These are phyloP conservation scores for Idris sp. DNA, from an alignment of 1,140 invertebrate genomes.

Conservation along the genomic window DNA sequence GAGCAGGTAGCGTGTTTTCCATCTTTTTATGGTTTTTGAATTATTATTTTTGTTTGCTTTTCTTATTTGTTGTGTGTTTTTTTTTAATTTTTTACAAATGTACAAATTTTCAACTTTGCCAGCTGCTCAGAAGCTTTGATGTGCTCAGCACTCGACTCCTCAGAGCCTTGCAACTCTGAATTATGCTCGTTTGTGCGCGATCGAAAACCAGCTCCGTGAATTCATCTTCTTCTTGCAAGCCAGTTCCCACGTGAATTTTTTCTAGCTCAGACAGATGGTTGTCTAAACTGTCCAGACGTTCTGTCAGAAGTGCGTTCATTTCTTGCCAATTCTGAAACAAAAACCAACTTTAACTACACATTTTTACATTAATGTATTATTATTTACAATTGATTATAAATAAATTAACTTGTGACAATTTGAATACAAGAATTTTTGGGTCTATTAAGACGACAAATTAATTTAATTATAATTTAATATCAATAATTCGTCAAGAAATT, in stretches of 20 bases:
- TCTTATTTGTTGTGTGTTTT: too few relatives aligned
- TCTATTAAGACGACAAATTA: too few relatives aligned
- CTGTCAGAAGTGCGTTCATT: conserved; percentile 65
- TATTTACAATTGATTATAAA: neutral
- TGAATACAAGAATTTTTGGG: too few relatives aligned
- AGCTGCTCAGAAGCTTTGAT: conserved; percentile 72
- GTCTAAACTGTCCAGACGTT: conserved; percentile 69
- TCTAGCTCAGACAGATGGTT: conserved; percentile 68
- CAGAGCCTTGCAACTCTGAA: conserved; percentile 70
- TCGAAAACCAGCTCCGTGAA: conserved; percentile 61
- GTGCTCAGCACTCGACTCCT: conserved; percentile 69
- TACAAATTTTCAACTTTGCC: conserved; percentile 74
- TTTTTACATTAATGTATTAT: conserved; percentile 1
- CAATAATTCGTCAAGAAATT: too few relatives aligned
- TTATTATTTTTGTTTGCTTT: too few relatives aligned
- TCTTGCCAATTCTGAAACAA: conserved; percentile 71
- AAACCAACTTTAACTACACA: neutral
- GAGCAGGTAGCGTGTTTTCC: conserved; percentile 64
- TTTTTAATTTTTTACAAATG: conserved; percentile 70
- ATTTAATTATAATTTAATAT: too few relatives aligned
- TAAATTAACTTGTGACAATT: too few relatives aligned
- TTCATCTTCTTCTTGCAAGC: conserved; percentile 61
- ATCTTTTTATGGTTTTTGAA: too few relatives aligned
- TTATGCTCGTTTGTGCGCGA: conserved; percentile 70
- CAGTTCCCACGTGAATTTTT: conserved; percentile 68